Base-by-base conservation (phyloP, 2,113 vertebrate genomes). In the Galemys pyrenaicus region DNA sequence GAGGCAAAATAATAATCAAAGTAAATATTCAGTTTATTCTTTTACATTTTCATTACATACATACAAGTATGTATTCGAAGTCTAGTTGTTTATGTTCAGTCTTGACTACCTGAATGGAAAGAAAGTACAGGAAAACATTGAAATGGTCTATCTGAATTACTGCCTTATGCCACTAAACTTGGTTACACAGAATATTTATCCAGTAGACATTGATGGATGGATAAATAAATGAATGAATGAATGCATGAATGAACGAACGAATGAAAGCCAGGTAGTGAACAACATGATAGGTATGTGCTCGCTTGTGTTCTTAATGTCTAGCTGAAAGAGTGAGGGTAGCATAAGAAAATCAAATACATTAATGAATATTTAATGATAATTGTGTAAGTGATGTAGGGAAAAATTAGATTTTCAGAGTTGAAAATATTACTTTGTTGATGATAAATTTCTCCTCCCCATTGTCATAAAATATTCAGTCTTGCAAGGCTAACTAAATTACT, bases 21-120 rank as follows among this genome's bases (percentile, higher is more conserved):
- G 30, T 78, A 91, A 62, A 78, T 32, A 30, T 64, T 94, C 19
- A 62, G 10, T 65, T 81, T 56, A 49, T 91, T n/a, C 17, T 92
- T 62, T 70, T 32, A 67, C 17, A 20, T 78, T 10, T 82, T 80
- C 64, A n/a, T n/a, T n/a, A n/a, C n/a, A n/a, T n/a, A n/a, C n/a
- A n/a, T 79, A 28, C 41, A 89, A 82, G 60, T 68, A 74, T 35
- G 11, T 95, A n/a, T 32, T 44, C 16, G 37, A 37, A 81, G 32
- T 6, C 37, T 84, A 26, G 73, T 68, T 89, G 10, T 71, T 54
- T 67, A 58, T 32, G 24, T 39, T 74, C 19, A 79, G 2, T 83
- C 30, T 86, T 92, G 11, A 32, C 8, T 41, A 41, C 1, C 39
- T 56, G 20, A 87, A 39, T 62, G 1, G 60, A 78, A 79, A 16